Evolutionary conservation across 1,140 invertebrate genomes (phyloP).

Genomic region (Drosophila tani): DNA sequence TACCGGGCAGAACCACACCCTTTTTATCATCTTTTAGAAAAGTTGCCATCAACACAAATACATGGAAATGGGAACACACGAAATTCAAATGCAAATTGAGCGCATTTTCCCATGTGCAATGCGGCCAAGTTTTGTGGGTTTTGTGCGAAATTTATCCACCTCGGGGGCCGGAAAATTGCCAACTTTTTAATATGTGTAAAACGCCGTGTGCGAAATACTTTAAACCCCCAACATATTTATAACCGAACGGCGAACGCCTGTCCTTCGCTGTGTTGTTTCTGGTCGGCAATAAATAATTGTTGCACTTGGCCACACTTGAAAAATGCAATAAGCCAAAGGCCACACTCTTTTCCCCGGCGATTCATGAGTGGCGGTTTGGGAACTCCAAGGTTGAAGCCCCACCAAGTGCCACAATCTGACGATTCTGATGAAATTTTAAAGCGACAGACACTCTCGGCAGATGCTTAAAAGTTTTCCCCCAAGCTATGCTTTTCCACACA

Average conservation of each 20-base stretch:
- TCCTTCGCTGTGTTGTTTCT: slow-evolving; percentile 21
- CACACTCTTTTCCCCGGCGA: slow-evolving; percentile 11
- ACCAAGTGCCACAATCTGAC: not conserved
- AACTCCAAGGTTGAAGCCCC: slow-evolving; percentile 7
- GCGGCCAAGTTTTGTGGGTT: slow-evolving; percentile 51
- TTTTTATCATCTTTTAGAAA: slow-evolving; percentile 39
- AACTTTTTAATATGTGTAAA: slow-evolving; percentile 45
- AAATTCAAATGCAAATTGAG: slow-evolving; percentile 62
- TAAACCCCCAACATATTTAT: slow-evolving; percentile 45
- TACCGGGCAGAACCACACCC: slow-evolving; percentile 33
- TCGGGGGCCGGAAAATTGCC: slow-evolving; percentile 23
- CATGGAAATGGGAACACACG: slow-evolving; percentile 56
- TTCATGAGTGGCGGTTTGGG: slow-evolving; percentile 13
- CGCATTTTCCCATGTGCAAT: slow-evolving; percentile 62
- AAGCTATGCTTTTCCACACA: not conserved
- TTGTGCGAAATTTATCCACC: slow-evolving; percentile 30
- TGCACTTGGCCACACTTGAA: slow-evolving; percentile 59
- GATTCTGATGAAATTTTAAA: slow-evolving; percentile 21
- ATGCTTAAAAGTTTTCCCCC: not conserved
- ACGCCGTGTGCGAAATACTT: slow-evolving; percentile 32
- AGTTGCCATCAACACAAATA: slow-evolving; percentile 56
- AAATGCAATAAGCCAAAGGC: slow-evolving; percentile 69
- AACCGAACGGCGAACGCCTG: slow-evolving; percentile 38
- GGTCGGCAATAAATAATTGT: slow-evolving; percentile 66
- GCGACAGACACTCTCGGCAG: not conserved